These are phyloP conservation scores for Orchesella cincta DNA, from an alignment of 1,140 invertebrate genomes.

Conservation along the genomic window DNA sequence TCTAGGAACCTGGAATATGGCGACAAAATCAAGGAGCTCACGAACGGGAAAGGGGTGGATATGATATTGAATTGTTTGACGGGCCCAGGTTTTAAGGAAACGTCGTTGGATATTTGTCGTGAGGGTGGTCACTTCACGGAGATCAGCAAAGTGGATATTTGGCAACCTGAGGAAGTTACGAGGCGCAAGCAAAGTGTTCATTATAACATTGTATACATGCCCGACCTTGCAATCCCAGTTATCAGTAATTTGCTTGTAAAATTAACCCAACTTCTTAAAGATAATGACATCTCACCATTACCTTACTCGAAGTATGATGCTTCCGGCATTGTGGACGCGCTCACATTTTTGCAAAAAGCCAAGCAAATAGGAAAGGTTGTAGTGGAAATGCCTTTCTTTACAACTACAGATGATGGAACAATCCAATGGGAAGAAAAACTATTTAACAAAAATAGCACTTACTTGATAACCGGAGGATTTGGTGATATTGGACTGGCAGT, in stretches of 20 bases:
- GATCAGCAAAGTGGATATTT: conserved; percentile 28
- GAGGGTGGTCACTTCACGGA: conserved; percentile 20
- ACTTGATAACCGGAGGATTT: conserved; percentile 26
- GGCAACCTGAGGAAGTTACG: not conserved
- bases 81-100: conserved; percentile 20
- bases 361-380: conserved; percentile 28
- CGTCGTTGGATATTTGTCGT: not conserved
- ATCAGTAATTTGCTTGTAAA: not conserved
- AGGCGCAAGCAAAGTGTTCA: not conserved
- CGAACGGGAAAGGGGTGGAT: conserved; percentile 6
- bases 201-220: not conserved
- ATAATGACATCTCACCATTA: not conserved
- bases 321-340: not conserved
- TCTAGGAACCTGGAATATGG: not conserved
- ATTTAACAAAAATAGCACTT: conserved; percentile 11
- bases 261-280: not conserved
- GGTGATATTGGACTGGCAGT: conserved; percentile 9
- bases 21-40: not conserved
- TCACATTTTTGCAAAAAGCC: not conserved
- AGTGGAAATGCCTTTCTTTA: not conserved
- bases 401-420: not conserved
- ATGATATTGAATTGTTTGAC: conserved; percentile 26
- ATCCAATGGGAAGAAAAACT: not conserved
- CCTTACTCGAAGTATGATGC: not conserved
- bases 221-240: not conserved